phyloP scores from a whole-genome alignment of 2,888 invertebrate species.

The Ophioninae sp. region DNA sequence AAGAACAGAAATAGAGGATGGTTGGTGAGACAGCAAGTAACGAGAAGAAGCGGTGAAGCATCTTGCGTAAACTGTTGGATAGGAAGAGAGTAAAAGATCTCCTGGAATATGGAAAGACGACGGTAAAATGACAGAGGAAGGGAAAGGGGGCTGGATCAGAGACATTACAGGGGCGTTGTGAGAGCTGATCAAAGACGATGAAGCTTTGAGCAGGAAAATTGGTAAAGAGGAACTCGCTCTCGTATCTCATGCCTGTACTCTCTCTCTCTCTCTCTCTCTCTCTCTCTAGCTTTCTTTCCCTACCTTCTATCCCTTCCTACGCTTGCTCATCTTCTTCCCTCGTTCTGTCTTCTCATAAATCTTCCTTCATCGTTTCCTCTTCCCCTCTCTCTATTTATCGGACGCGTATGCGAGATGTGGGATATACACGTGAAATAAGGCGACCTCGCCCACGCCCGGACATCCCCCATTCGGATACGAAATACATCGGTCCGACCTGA shows the following conservation, averaged over 20 bases:
- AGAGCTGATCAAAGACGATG: constrained; percentile 80
- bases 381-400: constrained; percentile 20
- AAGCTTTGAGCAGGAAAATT: constrained; percentile 80
- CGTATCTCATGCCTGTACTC: constrained; percentile 46
- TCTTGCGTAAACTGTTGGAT: constrained; percentile 34
- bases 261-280: constrained; percentile 10
- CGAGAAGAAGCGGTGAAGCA: constrained; percentile 42
- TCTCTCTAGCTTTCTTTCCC: not conserved
- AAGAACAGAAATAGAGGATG: not conserved
- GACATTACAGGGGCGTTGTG: constrained; percentile 77
- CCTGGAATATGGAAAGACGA: constrained; percentile 42
- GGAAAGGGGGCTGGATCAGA: constrained; percentile 53
- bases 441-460: constrained; percentile 52
- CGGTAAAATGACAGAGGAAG: constrained; percentile 34
- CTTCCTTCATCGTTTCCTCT: constrained; percentile 34
- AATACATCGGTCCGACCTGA: not conserved
- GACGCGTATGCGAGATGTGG: constrained; percentile 3
- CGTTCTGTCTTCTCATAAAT: constrained; percentile 20
- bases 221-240: constrained; percentile 76
- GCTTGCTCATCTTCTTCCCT: constrained; percentile 27
- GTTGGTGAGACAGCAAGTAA: not conserved
- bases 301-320: constrained; percentile 30
- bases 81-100: constrained; percentile 36
- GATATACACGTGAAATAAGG: constrained; percentile 41
- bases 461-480: constrained; percentile 36